A percentile compares a stretch with the other conserved stretches of the same genome.
Evolutionary conservation across 2,113 vertebrate species (phyloP).

Genomic region (Hemibagrus wyckioides): DNA sequence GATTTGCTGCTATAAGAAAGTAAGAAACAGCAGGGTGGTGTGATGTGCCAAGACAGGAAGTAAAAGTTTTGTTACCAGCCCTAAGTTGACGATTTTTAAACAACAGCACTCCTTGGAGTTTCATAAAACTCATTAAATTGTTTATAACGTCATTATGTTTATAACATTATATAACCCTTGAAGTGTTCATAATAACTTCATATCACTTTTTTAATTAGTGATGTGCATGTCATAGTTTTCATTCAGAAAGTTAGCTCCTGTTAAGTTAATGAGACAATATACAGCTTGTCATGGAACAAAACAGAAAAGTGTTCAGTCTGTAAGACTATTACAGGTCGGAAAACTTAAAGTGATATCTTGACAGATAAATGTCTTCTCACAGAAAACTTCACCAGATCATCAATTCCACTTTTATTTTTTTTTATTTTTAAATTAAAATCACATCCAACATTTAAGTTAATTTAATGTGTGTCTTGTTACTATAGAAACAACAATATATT

Average conservation of each 20-base stretch:
- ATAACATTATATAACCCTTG: not conserved
- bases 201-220: not conserved
- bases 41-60: not conserved
- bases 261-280: not conserved
- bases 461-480: not conserved
- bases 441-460: not conserved
- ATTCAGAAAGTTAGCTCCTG: not conserved
- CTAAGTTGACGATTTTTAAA: not conserved
- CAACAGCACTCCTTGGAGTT: not conserved
- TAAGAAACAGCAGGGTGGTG: not conserved
- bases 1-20: not conserved
- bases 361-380: not conserved
- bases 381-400: not conserved
- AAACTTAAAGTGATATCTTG: too few species aligned
- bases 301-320: not conserved
- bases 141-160: too few species aligned
- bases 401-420: not conserved
- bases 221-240: not conserved
- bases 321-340: too few species aligned
- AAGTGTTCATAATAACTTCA: too few species aligned
- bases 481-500: not conserved
- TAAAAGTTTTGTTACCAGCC: not conserved
- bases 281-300: not conserved
- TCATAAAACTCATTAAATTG: too few species aligned
- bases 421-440: too few species aligned